phyloP scores from a whole-genome alignment of 2,797 vertebrate genomes.

The Lutra lutra region DNA sequence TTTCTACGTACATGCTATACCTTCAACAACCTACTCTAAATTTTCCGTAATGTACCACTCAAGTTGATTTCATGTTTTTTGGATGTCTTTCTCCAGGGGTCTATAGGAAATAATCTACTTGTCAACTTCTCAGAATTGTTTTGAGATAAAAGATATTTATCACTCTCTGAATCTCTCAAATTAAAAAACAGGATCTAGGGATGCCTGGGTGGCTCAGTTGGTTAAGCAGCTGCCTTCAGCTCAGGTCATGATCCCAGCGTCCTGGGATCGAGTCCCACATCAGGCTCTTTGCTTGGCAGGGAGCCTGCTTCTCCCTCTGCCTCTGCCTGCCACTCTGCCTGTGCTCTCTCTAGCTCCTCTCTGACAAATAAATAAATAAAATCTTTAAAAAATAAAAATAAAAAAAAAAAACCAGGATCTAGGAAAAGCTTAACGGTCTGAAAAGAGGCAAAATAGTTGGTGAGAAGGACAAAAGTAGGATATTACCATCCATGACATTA shows the following conservation, averaged over 20 bases:
- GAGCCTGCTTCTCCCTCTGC: too few relatives aligned
- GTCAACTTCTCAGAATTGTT: slow-evolving; percentile 32
- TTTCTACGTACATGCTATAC: not conserved
- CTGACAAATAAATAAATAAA: too few relatives aligned
- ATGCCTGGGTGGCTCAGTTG: too few relatives aligned
- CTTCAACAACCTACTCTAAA: not conserved
- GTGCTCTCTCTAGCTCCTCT: too few relatives aligned
- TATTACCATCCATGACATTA: not conserved
- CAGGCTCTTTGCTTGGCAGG: too few relatives aligned
- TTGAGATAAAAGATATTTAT: slow-evolving; percentile 26
- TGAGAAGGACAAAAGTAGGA: not conserved
- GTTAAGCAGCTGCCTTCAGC: too few relatives aligned
- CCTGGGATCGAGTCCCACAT: too few relatives aligned
- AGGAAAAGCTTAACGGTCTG: not conserved
- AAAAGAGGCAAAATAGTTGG: not conserved
- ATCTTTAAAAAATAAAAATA: too few relatives aligned
- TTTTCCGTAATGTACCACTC: not conserved
- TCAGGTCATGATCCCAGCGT: too few relatives aligned
- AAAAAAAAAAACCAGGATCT: not conserved
- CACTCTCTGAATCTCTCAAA: not conserved
- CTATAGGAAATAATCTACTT: slow-evolving; percentile 28
- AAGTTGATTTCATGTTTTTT: slow-evolving; percentile 8
- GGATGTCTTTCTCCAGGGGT: slow-evolving; percentile 15
- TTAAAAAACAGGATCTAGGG: not conserved
- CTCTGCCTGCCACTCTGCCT: too few relatives aligned